A percentile compares a stretch with the other conserved stretches of the same genome.
Evolutionary conservation across 1,140 invertebrate species (phyloP).

Genomic region (Polypedilum pembai): DNA sequence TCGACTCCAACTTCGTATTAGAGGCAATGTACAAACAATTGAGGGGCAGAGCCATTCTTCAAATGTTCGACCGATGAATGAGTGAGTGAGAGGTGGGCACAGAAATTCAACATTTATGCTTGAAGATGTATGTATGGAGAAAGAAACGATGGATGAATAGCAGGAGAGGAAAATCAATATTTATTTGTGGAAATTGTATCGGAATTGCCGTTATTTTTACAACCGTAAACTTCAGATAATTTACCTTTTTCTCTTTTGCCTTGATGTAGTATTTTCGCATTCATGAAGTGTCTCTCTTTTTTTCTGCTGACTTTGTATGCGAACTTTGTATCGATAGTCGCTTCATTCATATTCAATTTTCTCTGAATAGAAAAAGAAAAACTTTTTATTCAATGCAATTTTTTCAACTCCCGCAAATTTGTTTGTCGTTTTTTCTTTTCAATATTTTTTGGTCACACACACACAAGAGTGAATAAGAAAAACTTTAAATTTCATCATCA

Average conservation of each 20-base stretch:
- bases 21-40: conserved; percentile 23
- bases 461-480: too few relatives aligned
- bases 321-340: background rate
- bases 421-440: too few relatives aligned
- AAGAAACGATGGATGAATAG: background rate
- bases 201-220: conserved; percentile 21
- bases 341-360: background rate
- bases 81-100: background rate
- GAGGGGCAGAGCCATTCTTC: background rate
- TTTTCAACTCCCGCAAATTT: too few relatives aligned
- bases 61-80: background rate
- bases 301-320: background rate
- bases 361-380: too few relatives aligned
- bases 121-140: background rate
- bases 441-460: too few relatives aligned
- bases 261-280: background rate
- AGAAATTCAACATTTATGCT: background rate
- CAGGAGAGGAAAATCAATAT: conserved; percentile 15
- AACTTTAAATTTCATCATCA: too few relatives aligned
- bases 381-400: too few relatives aligned
- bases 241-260: background rate
- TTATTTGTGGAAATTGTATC: conserved; percentile 22
- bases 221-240: conserved; percentile 22
- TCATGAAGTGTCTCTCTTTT: background rate
- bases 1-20: background rate